Evolutionary conservation across 2,113 vertebrate species (phyloP), one percentile per base, ranked within the genome.

Genomic region (Channa maculata): DNA sequence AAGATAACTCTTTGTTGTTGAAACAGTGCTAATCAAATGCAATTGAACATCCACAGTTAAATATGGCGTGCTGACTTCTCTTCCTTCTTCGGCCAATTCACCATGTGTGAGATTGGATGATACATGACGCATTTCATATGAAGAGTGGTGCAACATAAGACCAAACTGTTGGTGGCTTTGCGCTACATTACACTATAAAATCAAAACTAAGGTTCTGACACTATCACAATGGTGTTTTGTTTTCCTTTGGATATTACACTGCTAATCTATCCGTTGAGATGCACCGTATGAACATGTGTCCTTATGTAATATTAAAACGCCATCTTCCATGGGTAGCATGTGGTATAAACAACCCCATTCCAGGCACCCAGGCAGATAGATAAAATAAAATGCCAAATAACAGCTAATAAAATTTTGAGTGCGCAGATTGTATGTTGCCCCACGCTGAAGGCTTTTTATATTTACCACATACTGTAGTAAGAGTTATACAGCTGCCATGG

Each of bases 61-160:
- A 88, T 86, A 67, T 76, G 75, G 84, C 60, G 14, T 34, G 36
- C 70, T 78, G 76, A 79, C 68, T 75, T 72, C 33, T 61, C 36
- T 41, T 60, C n/a, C 33, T 52, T 45, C 9, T 70, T 6, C 1
- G 2, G 34, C 51, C 48, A 65, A 38, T n/a, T 71, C 60, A 49
- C 39, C n/a, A 37, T 69, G 50, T 60, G 63, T 68, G 65, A 67
- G 61, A 67, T 66, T 51, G 51, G 36, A 65, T 51, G 63, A 61
- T 61, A 49, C 38, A 63, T 65, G 80, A 86, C 13, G 69, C 62
- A 73, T 75, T 62, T 63, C 54, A 70, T 60, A 77, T 66, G 66
- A 82, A 68, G 65, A 77, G 15, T 78, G 67, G 55, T 34, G 50
- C 43, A 64, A 45, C 70, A 75, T 63, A 73, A 76, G 55, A 70